Evolutionary conservation across 1,140 invertebrate species (phyloP).

Genomic region (Diorhabda sublineata): DNA sequence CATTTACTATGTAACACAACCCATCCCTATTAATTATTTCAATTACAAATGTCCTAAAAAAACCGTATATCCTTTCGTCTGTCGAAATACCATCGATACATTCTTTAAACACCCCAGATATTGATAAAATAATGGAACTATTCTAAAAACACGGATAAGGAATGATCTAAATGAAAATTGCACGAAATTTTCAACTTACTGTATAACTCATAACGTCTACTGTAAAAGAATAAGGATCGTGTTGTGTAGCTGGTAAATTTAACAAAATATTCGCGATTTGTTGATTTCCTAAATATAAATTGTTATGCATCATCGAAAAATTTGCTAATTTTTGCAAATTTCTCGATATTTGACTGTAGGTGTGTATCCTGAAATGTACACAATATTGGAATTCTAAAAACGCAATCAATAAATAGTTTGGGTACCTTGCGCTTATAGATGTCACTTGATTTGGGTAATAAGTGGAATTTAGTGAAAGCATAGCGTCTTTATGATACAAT

Average conservation of each 20-base stretch:
- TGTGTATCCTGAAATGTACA: slow-evolving; percentile 32
- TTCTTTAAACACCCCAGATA: slow-evolving; percentile 77
- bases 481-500: slow-evolving; percentile 79
- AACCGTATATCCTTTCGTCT: slow-evolving; percentile 51
- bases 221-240: slow-evolving; percentile 76
- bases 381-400: slow-evolving; percentile 6
- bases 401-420: background rate
- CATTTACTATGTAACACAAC: slow-evolving; percentile 73
- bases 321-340: slow-evolving; percentile 40
- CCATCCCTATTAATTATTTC: slow-evolving; percentile 59
- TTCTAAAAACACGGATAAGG: slow-evolving; percentile 49
- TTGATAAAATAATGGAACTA: slow-evolving; percentile 58
- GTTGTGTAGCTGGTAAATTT: slow-evolving; percentile 71
- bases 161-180: too few relatives aligned
- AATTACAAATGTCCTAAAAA: slow-evolving; percentile 69
- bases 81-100: slow-evolving; percentile 30
- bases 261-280: slow-evolving; percentile 70
- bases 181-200: slow-evolving; percentile 51
- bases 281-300: slow-evolving; percentile 53
- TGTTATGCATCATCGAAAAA: slow-evolving; percentile 33
- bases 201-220: slow-evolving; percentile 72
- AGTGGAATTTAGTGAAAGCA: slow-evolving; percentile 63
- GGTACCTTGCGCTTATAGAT: slow-evolving; percentile 34
- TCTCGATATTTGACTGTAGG: slow-evolving; percentile 35
- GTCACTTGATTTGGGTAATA: slow-evolving; percentile 47